These are phyloP conservation scores for Esperia sulphurella DNA, from an alignment of 2,888 invertebrate species.

Conservation along the genomic window DNA sequence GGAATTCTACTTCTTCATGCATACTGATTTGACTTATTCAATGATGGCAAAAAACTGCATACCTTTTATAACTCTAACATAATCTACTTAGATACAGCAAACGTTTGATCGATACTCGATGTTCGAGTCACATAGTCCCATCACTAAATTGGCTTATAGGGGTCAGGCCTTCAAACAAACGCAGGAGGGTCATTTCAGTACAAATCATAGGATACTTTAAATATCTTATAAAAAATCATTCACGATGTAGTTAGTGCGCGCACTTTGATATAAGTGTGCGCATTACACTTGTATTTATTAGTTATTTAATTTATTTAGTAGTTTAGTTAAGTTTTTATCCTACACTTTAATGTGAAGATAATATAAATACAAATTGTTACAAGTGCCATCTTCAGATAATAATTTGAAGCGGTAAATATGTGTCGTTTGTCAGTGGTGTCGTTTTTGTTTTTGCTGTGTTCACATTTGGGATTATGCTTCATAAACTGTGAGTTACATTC, in stretches of 20 bases:
- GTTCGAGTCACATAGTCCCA: slow-evolving; percentile 18
- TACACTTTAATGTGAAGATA: slow-evolving; percentile 33
- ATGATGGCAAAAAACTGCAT: too few relatives aligned
- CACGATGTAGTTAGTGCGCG: slow-evolving; percentile 49
- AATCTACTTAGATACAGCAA: background rate
- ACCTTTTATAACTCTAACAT: too few relatives aligned
- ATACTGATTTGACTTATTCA: too few relatives aligned
- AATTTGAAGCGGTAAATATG: slow-evolving; percentile 41
- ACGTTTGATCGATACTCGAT: slow-evolving; percentile 20
- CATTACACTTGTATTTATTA: slow-evolving; percentile 24
- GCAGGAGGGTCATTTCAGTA: slow-evolving; percentile 57
- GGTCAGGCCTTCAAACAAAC: slow-evolving; percentile 67
- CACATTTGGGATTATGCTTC: slow-evolving; percentile 51
- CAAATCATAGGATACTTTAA: slow-evolving; percentile 70
- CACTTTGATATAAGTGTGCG: slow-evolving; percentile 37
- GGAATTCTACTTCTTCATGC: too few relatives aligned
- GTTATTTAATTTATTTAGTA: slow-evolving; percentile 14
- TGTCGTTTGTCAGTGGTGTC: slow-evolving; percentile 34
- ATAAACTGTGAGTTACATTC: slow-evolving; percentile 58
- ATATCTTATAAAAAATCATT: slow-evolving; percentile 66
- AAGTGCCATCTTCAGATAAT: slow-evolving; percentile 30
- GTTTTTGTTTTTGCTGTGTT: slow-evolving; percentile 29
- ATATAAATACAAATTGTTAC: slow-evolving; percentile 26
- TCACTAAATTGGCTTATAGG: slow-evolving; percentile 57
- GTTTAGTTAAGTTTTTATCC: slow-evolving; percentile 23